Conservation (phyloP, 2,113 vertebrate genomes). For the Paramormyrops kingsleyae region DNA sequence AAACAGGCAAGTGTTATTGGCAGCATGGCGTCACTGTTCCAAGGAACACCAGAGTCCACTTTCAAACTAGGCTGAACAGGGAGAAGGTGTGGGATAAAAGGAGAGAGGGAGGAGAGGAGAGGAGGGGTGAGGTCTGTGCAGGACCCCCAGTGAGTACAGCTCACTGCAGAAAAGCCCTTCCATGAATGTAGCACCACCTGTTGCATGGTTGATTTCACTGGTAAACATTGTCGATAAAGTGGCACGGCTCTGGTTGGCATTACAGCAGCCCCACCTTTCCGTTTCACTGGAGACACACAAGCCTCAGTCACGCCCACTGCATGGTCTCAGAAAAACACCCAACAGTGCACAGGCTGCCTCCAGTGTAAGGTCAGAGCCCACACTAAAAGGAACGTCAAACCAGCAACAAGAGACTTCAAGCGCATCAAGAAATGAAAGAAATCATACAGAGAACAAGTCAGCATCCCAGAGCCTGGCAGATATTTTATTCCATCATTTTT, state of each 20-base stretch:
- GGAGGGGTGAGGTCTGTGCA: not conserved
- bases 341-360: not conserved
- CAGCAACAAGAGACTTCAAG: not conserved
- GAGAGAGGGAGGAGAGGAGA: not conserved
- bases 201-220: not conserved
- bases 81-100: not conserved
- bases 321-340: not conserved
- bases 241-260: not conserved
- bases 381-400: not conserved
- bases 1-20: conserved; percentile 15
- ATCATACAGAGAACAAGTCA: not conserved
- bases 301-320: not conserved
- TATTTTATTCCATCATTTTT: not conserved
- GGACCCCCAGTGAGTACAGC: not conserved
- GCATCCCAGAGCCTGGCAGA: not conserved
- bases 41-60: conserved; percentile 4
- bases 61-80: not conserved
- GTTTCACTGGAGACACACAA: not conserved
- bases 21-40: not conserved
- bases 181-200: not conserved
- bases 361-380: not conserved
- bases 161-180: not conserved
- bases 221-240: not conserved
- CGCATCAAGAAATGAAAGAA: not conserved
- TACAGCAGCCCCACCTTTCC: not conserved